Percentiles rank a stretch among this genome's conserved stretches.
Conservation (phyloP, 2,113 vertebrate genomes). For the Callocephalon fimbriatum region DNA sequence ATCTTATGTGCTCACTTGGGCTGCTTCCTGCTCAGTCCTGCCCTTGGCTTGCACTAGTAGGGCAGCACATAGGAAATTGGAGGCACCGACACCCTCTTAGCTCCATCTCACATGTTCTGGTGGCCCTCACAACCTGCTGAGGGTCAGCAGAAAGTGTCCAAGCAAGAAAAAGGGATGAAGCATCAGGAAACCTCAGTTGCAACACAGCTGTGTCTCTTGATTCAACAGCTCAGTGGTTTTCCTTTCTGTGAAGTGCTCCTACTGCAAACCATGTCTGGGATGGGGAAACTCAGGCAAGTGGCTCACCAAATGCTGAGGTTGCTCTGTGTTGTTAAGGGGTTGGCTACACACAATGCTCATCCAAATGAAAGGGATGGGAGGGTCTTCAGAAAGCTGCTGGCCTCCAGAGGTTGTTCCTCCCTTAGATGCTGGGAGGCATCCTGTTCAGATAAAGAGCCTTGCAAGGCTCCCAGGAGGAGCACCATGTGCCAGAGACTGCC, state of each 20-base stretch:
- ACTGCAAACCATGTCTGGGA: rapidly evolving
- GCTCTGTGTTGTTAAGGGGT: rapidly evolving
- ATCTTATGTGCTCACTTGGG: rapidly evolving
- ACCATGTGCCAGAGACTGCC: rapidly evolving
- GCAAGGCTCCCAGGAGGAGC: not conserved
- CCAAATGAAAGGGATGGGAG: not conserved
- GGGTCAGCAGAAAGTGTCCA: not conserved
- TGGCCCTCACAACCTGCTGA: not conserved
- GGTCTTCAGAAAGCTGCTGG: not conserved
- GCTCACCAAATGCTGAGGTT: not conserved
- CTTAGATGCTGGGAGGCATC: not conserved
- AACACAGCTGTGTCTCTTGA: not conserved
- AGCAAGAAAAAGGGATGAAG: not conserved
- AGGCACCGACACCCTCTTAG: not conserved
- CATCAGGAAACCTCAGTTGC: not conserved
- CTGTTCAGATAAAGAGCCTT: not conserved
- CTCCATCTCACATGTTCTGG: not conserved
- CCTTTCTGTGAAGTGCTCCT: not conserved
- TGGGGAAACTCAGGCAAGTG: not conserved
- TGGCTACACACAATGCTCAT: rapidly evolving
- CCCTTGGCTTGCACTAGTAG: not conserved
- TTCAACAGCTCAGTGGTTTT: not conserved
- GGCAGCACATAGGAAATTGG: not conserved
- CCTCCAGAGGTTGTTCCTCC: not conserved
- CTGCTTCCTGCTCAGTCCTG: not conserved